A percentile compares a stretch with the other conserved stretches of the same genome.
These are phyloP conservation scores for Campylomormyrus tamandua DNA, from an alignment of 2,113 vertebrate genomes.

Conservation along the genomic window DNA sequence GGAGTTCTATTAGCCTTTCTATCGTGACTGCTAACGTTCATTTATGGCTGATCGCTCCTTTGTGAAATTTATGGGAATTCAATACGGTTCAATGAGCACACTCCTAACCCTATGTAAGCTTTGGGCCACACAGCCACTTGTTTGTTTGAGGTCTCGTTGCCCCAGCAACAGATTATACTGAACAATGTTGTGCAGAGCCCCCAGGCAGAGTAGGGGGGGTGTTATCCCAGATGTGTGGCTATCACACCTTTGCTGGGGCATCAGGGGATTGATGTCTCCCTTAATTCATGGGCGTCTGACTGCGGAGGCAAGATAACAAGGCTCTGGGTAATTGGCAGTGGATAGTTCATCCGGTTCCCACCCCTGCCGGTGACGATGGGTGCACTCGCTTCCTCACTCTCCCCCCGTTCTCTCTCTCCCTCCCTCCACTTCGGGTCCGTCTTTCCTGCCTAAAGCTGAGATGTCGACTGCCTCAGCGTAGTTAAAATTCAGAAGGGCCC, in stretches of 20 bases:
- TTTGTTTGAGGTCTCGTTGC: slow-evolving; percentile 51
- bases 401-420: slow-evolving; percentile 23
- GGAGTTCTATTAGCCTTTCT: not conserved
- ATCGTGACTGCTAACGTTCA: not conserved
- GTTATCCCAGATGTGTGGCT: slow-evolving; percentile 33
- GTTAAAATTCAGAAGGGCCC: slow-evolving; percentile 56
- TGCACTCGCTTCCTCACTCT: slow-evolving; percentile 16
- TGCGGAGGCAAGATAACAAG: slow-evolving; percentile 41
- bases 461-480: slow-evolving; percentile 56
- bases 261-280: slow-evolving; percentile 29
- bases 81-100: not conserved
- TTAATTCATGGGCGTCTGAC: slow-evolving; percentile 35
- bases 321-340: slow-evolving; percentile 40
- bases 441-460: slow-evolving; percentile 42
- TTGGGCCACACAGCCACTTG: slow-evolving; percentile 25
- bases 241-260: slow-evolving; percentile 31
- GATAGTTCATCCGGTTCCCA: slow-evolving; percentile 41
- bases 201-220: slow-evolving; percentile 10
- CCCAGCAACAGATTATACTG: slow-evolving; percentile 57
- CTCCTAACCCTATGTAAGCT: not conserved
- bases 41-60: not conserved
- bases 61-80: not conserved
- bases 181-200: slow-evolving; percentile 29
- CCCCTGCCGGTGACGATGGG: slow-evolving; percentile 42
- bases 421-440: slow-evolving; percentile 38